Conservation (phyloP, 2,113 vertebrate species). For the Archocentrus centrarchus region DNA sequence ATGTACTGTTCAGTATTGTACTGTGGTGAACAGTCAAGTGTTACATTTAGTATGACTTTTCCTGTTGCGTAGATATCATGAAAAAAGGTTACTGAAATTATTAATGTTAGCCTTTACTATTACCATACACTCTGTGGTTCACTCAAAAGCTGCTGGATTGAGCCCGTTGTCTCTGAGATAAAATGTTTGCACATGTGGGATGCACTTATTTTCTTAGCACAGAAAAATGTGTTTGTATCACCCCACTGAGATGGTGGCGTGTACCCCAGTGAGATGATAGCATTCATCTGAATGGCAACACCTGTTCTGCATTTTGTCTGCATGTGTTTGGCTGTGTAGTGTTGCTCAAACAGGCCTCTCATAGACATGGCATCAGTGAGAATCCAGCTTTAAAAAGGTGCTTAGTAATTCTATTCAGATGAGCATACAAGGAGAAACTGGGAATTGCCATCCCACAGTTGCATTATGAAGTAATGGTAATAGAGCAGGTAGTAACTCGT, state of each 20-base stretch:
- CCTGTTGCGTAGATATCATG: not conserved
- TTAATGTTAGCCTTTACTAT: not conserved
- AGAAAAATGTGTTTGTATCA: conserved; percentile 21
- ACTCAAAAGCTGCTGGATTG: not conserved
- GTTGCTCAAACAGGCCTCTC: not conserved
- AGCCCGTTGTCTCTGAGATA: conserved; percentile 4
- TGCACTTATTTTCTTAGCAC: conserved; percentile 11
- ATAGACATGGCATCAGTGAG: not conserved
- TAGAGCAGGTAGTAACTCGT: not conserved
- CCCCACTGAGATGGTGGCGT: conserved; percentile 34
- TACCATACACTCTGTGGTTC: not conserved
- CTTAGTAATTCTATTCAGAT: conserved; percentile 26
- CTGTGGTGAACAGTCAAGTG: not conserved
- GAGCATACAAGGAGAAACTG: not conserved
- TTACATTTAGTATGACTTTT: not conserved
- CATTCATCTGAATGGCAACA: not conserved
- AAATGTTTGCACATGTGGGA: conserved; percentile 23
- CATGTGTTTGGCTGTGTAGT: not conserved
- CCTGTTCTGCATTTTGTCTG: not conserved
- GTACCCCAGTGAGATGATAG: conserved; percentile 24
- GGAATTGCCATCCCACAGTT: not conserved
- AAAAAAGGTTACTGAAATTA: not conserved
- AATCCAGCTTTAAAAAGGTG: conserved; percentile 2
- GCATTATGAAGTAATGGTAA: conserved; percentile 8
- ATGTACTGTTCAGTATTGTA: not conserved